phyloP scores from a whole-genome alignment of 35 echinoderm and acorn worm genomes.

The Stichopus chloronotus region DNA sequence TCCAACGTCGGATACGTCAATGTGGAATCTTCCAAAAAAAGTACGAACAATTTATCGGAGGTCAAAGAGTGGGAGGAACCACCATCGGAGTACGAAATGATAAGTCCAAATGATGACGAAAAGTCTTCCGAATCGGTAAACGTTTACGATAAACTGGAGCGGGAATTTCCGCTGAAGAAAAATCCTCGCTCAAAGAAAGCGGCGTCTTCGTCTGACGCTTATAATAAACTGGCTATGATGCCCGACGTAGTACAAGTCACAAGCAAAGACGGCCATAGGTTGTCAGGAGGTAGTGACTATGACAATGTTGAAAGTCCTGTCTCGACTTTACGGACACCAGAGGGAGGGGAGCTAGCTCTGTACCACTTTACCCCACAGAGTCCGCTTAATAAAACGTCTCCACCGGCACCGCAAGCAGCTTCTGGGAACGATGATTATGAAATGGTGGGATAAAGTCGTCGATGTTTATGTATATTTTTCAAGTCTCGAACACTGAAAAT shows the following conservation, averaged over 20 bases:
- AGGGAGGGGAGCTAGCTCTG: neutral
- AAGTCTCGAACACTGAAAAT: too few relatives aligned
- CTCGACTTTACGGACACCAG: neutral
- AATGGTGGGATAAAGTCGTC: neutral
- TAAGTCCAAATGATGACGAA: conserved; percentile 23
- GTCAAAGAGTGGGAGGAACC: neutral
- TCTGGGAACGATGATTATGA: conserved; percentile 32
- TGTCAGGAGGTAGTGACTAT: conserved; percentile 5
- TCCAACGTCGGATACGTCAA: conserved; percentile 43
- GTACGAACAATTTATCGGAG: neutral
- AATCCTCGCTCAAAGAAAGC: conserved; percentile 13
- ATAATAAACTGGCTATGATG: conserved; percentile 27
- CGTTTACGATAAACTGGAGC: conserved; percentile 32
- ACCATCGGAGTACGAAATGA: conserved; percentile 50
- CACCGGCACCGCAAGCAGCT: neutral
- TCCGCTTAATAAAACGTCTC: neutral
- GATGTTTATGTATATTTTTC: neutral
- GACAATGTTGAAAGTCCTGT: neutral
- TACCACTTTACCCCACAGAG: conserved; percentile 40
- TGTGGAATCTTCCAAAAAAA: neutral
- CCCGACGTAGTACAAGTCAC: conserved; percentile 19
- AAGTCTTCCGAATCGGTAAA: neutral
- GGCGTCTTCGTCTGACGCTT: neutral
- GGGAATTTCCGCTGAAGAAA: conserved; percentile 40
- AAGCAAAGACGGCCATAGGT: neutral